Base-by-base conservation (phyloP, 2,888 invertebrate species). In the Drosophila macrospina region DNA sequence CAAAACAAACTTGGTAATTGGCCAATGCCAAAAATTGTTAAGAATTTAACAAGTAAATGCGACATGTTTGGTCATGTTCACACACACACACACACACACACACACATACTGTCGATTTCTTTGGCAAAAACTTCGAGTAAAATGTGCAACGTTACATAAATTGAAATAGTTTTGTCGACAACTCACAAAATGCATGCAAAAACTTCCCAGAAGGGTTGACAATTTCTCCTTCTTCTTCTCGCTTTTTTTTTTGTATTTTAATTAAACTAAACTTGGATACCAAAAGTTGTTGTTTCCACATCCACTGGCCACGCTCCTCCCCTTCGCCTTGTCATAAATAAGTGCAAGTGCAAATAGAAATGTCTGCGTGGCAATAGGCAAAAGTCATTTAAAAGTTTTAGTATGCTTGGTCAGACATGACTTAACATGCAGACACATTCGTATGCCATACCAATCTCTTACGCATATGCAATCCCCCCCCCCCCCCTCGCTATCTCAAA, bases 341-440 rank as follows among this genome's bases (percentile, higher is more conserved):
- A 72, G 54, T 65, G 74, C 78, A 69, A 80, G 74, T 78, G 80
- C 80, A 80, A 84, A 70, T 64, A 68, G 74, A 65, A 80, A 69
- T 60, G 68, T 70, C 67, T 68, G 66, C 65, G 15, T 48, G 13
- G 55, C 68, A 87, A 80, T 87, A 82, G 83, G 80, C 88, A 86
- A 83, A 83, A 83, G 86, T 88, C 83, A 87, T 87, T 85, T 80
- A 57, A 87, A 84, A 84, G 72, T 84, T 84, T 86, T 56, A 50
- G 55, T 70, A 77, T 69, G 83, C 83, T 70, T 82, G 83, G 83
- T 85, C 88, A 87, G 83, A 60, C 88, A 47, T 32, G 85, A 61
- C 66, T 84, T 82, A 71, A 77, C 71, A 86, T 81, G 62, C 76
- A 15, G 16, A 16, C 15, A 28, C 16, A 39, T 39, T 54, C 24